Percentiles rank a stretch among this genome's conserved stretches.
These are phyloP conservation scores for Ostrea denselamellosa DNA, from an alignment of 1,140 invertebrate species.

Conservation along the genomic window DNA sequence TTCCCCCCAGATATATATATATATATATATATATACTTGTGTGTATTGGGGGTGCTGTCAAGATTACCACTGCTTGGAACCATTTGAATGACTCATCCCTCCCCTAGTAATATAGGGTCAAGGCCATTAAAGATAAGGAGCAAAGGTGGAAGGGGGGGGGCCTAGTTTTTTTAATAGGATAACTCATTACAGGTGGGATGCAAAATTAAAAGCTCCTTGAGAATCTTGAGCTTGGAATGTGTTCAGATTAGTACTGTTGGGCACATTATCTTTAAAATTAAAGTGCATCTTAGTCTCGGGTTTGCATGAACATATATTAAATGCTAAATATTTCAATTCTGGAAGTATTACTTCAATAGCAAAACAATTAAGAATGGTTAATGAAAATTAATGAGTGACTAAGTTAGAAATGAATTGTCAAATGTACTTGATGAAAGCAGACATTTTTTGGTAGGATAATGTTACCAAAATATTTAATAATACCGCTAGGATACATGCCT, in stretches of 20 bases:
- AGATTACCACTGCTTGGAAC: not conserved
- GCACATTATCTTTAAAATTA: too few species aligned
- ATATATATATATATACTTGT: not conserved
- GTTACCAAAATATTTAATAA: too few species aligned
- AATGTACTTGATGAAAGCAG: not conserved
- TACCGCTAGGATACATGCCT: too few species aligned
- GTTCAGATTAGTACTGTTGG: not conserved
- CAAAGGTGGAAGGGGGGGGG: slow-evolving; percentile 18
- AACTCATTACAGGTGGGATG: not conserved
- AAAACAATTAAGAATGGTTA: not conserved
- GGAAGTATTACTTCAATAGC: not conserved
- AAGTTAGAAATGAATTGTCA: not conserved
- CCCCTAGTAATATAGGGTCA: not conserved
- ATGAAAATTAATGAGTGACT: not conserved
- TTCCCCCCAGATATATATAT: not conserved
- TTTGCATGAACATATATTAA: not conserved
- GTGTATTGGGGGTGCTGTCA: slow-evolving; percentile 25
- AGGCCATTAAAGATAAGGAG: not conserved
- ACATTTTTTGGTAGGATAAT: not conserved
- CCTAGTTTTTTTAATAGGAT: slow-evolving; percentile 2
- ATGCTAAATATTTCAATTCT: not conserved
- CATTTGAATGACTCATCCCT: slow-evolving; percentile 16
- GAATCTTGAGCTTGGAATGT: not conserved
- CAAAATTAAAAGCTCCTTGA: not conserved
- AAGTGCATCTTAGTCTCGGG: too few species aligned